Base-by-base conservation (phyloP, 1,140 invertebrate genomes). In the Maniola jurtina region DNA sequence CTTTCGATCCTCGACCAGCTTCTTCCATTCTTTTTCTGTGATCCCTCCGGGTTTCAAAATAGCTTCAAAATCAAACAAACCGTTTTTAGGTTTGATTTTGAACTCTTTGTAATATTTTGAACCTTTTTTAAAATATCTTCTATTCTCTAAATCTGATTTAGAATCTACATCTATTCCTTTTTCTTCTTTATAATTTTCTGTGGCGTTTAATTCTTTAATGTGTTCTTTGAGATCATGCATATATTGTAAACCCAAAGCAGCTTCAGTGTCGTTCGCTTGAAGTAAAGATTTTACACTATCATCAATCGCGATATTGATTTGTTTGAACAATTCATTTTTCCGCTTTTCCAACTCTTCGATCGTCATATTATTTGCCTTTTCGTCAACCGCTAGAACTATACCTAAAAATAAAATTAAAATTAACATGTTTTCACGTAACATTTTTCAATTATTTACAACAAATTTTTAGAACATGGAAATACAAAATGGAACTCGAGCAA, bases 301-400 rank as follows among this genome's bases (percentile, higher is more conserved):
- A 8, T 83, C 73, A 47, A 87, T 83, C 5, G 80, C 81, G 16
- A 55, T 57, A 9, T 81, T 69, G 9, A 87, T 80, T 79, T 80
- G 67, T n/a, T 66, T 68, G 15, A 69, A 68, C 5, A 87, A 55
- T 16, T 76, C 58, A 38, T 45, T 60, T 68, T 81, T 84, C 34
- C 80, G 64, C 68, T 68, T 66, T 68, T 83, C 75, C 14, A 87
- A 64, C 50, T 57, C 66, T 48, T 66, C 45, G 56, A 71, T 68
- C 25, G 66, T 68, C 50, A 69, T 61, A 47, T 66, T 47, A 48
- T 33, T 47, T 7, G 11, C 15, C 15, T 40, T 35, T 14, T 40
- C 36, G 15, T 38, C 6, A 15, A 15, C 6, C 10, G 55, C 55
- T 57, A 13, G 1, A 6, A 6, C 55, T 15, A 15, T 10, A 8